Conservation (phyloP, 1,140 invertebrate species). For the Maconellicoccus hirsutus region DNA sequence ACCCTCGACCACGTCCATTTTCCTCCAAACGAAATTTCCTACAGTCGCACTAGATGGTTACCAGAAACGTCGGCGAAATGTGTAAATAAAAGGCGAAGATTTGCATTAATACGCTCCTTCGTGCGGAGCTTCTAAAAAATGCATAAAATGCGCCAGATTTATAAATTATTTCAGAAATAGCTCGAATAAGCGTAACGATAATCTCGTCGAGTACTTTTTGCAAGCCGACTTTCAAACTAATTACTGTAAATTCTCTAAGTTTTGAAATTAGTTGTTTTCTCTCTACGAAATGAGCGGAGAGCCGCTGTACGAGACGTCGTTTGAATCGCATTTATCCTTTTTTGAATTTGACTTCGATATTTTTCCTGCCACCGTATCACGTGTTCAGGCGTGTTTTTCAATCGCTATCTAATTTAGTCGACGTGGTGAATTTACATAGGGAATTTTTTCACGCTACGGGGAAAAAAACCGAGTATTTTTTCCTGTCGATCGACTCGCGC, state of each 20-base stretch:
- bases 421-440: not conserved
- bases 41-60: too few relatives aligned
- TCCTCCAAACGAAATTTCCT: too few relatives aligned
- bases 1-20: too few relatives aligned
- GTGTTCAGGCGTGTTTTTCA: not conserved
- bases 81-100: not conserved
- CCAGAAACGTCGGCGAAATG: too few relatives aligned
- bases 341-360: too few relatives aligned
- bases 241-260: not conserved
- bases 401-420: conserved; percentile 8
- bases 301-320: too few relatives aligned
- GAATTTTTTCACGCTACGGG: not conserved
- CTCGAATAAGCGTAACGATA: not conserved
- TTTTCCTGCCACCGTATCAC: too few relatives aligned
- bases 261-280: not conserved
- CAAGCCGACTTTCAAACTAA: not conserved
- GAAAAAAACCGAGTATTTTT: not conserved
- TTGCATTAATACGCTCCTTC: not conserved
- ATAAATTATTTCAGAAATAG: not conserved
- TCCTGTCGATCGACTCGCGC: too few relatives aligned
- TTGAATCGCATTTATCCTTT: too few relatives aligned
- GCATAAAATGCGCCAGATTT: not conserved
- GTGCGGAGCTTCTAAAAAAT: not conserved
- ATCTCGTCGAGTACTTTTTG: not conserved
- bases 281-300: too few relatives aligned